Evolutionary conservation across 1,140 invertebrate species (phyloP).

Genomic region (Saccostrea echinata): DNA sequence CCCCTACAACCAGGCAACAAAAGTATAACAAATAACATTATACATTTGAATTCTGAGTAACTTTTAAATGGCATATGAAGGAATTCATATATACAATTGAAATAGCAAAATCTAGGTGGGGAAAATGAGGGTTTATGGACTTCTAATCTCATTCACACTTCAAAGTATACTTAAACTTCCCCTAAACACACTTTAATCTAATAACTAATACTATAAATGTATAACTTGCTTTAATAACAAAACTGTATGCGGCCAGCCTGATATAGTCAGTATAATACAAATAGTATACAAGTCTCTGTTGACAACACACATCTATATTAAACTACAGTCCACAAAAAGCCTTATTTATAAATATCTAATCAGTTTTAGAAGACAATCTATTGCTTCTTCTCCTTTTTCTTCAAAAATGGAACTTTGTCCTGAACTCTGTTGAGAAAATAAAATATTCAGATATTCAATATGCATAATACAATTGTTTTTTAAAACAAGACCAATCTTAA

Average conservation of each 20-base stretch:
- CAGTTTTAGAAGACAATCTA: constrained; percentile 41
- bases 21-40: constrained; percentile 7
- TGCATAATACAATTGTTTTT: no score
- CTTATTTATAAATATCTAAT: constrained; percentile 13
- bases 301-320: constrained; percentile 20
- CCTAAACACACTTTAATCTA: neutral
- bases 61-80: neutral
- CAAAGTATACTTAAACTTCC: neutral
- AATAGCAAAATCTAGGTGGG: constrained; percentile 24
- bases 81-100: neutral
- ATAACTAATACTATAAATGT: neutral
- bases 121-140: neutral
- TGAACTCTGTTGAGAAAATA: constrained; percentile 87
- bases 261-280: constrained; percentile 7
- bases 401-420: constrained; percentile 93
- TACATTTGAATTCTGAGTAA: constrained; percentile 1
- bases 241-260: neutral
- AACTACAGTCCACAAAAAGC: constrained; percentile 30
- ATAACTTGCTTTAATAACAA: constrained; percentile 11
- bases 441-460: constrained; percentile 21
- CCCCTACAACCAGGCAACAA: constrained; percentile 4
- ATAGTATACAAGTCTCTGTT: constrained; percentile 11
- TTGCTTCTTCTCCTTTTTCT: constrained; percentile 88
- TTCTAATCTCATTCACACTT: constrained; percentile 17
- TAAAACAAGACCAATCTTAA: neutral